phyloP scores from a whole-genome alignment of 2,113 vertebrate species.

The Poecile atricapillus region DNA sequence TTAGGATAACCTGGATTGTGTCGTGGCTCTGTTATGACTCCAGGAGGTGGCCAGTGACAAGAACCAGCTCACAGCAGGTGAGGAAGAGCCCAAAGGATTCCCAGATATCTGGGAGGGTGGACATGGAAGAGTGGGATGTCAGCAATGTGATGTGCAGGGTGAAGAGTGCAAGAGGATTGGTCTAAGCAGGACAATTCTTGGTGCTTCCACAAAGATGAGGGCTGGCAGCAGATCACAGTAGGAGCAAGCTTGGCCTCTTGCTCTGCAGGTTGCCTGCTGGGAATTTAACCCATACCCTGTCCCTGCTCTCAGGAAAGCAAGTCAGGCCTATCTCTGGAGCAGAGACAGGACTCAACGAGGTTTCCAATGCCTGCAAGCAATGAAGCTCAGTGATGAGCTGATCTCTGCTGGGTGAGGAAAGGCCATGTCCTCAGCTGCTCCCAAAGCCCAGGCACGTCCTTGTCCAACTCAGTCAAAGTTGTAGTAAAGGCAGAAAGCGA shows the following conservation, averaged over 20 bases:
- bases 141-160: too few species aligned
- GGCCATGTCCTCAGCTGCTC: rapidly evolving
- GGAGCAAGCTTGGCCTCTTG: neutral
- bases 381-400: neutral
- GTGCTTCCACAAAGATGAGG: neutral
- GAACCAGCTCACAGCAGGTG: neutral
- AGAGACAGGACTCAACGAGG: rapidly evolving
- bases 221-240: rapidly evolving
- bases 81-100: neutral
- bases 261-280: too few species aligned
- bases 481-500: conserved; percentile 59
- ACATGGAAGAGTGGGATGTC: neutral
- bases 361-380: neutral
- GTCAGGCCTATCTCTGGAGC: neutral
- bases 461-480: conserved; percentile 12
- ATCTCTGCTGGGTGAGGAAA: rapidly evolving
- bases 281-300: neutral
- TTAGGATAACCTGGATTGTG: neutral
- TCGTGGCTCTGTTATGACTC: neutral
- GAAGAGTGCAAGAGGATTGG: rapidly evolving
- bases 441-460: rapidly evolving
- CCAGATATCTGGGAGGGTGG: neutral
- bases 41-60: neutral
- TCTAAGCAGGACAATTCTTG: neutral
- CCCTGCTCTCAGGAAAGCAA: rapidly evolving